Evolutionary conservation across 1,140 invertebrate species (phyloP), one percentile per base, ranked within the genome.

Genomic region (Psilanteris sp.): DNA sequence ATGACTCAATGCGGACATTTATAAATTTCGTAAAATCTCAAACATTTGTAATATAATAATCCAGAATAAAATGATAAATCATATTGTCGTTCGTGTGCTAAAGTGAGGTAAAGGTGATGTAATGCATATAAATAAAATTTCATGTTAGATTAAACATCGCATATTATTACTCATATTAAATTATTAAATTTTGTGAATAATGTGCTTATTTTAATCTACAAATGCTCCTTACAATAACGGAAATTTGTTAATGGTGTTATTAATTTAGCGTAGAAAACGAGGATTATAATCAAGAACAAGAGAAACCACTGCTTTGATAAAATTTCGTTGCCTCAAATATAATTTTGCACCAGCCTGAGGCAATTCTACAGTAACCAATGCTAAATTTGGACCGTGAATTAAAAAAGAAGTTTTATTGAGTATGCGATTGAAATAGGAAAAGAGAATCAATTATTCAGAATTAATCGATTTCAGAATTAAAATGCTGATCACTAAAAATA

Each of bases 281-380:
- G 9, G 27, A 29, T 29, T 29, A 29, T 9, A 29, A 29, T 29
- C n/a, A 26, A 52, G 44, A 64, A 41, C 16, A 64, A 64, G 27
- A 10, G 34, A 64, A 52, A 22, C 26, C 44, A 64, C 10, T 64
- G 36, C 44, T 52, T 26, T 50, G 36, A 50, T 64, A 64, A 64
- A 41, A 50, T 64, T 64, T 64, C 44, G 44, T 50, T 36, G 26
- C 59, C 26, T 64, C 44, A 41, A 64, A 41, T 64, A 64, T 52
- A 52, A 52, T 64, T 64, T 64, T 18, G 24, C 44, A 24, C 1
- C 13, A 14, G 59, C 44, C 34, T 18, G 44, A 14, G 14, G 59
- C 44, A 18, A 50, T 31, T 52, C 44, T 41, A 18, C 11, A 5
- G 34, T 18, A 50, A 41, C 44, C 44, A 31, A 66, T 61, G 41